Percentiles rank a stretch among this genome's conserved stretches.
Conservation (phyloP, 1,140 invertebrate species). For the Dufourea novaeangliae region DNA sequence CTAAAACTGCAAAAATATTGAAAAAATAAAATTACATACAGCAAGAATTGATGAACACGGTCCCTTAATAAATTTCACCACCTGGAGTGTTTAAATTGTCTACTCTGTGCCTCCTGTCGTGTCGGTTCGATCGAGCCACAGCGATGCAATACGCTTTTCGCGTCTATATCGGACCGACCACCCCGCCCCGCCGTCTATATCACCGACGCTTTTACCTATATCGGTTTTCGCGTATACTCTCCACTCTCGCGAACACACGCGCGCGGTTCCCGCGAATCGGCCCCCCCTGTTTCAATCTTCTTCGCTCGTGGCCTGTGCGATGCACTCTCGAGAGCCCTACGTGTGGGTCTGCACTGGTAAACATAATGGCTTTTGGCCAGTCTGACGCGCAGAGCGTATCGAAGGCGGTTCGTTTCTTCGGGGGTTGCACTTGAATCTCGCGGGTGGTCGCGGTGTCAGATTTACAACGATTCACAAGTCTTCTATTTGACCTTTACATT, state of each 20-base stretch:
- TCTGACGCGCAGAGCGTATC: too few relatives aligned
- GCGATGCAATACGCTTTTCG: conserved; percentile 5
- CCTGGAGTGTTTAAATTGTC: too few relatives aligned
- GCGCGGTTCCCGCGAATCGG: conserved; percentile 21
- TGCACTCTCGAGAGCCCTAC: not conserved
- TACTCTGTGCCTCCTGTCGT: conserved; percentile 4
- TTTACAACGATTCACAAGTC: too few relatives aligned
- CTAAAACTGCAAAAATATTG: too few relatives aligned
- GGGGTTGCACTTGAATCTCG: not conserved
- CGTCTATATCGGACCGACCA: conserved; percentile 34
- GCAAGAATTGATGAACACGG: too few relatives aligned
- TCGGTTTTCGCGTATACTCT: too few relatives aligned
- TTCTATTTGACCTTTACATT: too few relatives aligned
- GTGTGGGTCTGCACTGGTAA: not conserved
- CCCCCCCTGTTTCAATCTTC: not conserved
- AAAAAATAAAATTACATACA: too few relatives aligned
- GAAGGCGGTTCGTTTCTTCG: too few relatives aligned
- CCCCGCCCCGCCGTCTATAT: not conserved
- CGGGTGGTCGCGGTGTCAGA: not conserved
- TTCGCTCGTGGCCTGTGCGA: not conserved
- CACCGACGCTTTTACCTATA: not conserved
- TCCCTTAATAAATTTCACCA: too few relatives aligned
- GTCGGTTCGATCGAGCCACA: conserved; percentile 19
- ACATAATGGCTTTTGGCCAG: not conserved
- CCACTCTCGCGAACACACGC: not conserved